Base-by-base conservation (phyloP, 1,140 invertebrate genomes). In the Amphibalanus amphitrite region DNA sequence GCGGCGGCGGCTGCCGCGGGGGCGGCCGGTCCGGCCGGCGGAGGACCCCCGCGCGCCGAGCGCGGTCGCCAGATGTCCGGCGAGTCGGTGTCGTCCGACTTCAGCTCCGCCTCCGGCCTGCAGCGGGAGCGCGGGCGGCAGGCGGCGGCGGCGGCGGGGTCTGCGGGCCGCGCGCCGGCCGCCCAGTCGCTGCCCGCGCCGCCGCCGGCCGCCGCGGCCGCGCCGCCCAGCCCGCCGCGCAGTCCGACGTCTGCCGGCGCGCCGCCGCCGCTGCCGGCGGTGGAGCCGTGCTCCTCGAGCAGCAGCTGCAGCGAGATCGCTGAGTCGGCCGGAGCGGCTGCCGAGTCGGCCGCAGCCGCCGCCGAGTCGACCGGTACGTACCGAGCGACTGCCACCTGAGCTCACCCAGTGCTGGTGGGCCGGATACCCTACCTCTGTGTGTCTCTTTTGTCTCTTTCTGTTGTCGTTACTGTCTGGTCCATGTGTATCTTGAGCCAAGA, bases 101-200 rank as follows among this genome's bases (percentile, higher is more conserved):
- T 59, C 0, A 83, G 82, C 72, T 75, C 82, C n/a, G 81, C 82
- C 0, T 84, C 82, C 3, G 83, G 81, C 59, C 82, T 80, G 69
- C 83, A 82, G 40, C 76, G 77, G 75, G 81, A 79, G 8, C 78
- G 79, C 17, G 80, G 80, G 0, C 78, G 80, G 15, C 17, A 20
- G 28, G 28, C 72, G 77, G 10, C 76, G 78, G 67, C 30, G 65
- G 73, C 69, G 26, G 30, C 74, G 30, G 1, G 69, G n/a, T n/a
- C 23, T 6, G 47, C 71, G 23, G 28, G 29, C 29, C 29, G 29
- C 59, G 30, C 64, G 40, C 69, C 28, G 26, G 69, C 28, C 8
- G 13, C 30, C 3, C 40, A 29, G 40, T 29, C 26, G 40, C 69
- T 13, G 30, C 30, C 30, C 17, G 15, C 8, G 69, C 30, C 28